Percentiles rank a stretch among this genome's conserved stretches.
These are phyloP conservation scores for Mirounga angustirostris DNA, from an alignment of 2,113 vertebrate species.

Conservation along the genomic window DNA sequence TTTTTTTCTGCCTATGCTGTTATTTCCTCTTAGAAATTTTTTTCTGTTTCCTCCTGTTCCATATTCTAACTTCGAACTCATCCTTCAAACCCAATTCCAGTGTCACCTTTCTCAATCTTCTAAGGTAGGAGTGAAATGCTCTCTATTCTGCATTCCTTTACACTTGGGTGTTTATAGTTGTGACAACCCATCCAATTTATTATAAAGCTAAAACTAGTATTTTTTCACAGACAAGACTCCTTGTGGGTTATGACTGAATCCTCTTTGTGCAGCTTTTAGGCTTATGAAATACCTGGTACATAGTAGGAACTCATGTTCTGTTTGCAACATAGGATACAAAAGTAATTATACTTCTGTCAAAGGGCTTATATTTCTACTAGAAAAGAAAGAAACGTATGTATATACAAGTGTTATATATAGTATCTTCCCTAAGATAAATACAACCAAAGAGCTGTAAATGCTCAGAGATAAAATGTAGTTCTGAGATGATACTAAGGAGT, in stretches of 20 bases:
- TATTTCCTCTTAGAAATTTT: conserved; percentile 4
- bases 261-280: conserved; percentile 3
- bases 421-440: background rate
- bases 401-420: background rate
- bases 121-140: background rate
- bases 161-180: conserved; percentile 9
- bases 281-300: background rate
- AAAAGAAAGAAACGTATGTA: conserved; percentile 18
- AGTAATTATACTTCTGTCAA: conserved; percentile 40
- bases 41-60: background rate
- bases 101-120: background rate
- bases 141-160: background rate
- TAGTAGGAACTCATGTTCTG: background rate
- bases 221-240: background rate
- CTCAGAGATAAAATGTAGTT: conserved; percentile 34
- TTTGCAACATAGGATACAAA: background rate
- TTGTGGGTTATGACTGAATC: background rate
- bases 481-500: background rate
- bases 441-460: background rate
- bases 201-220: background rate
- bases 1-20: conserved; percentile 36
- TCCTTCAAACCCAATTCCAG: background rate
- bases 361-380: background rate
- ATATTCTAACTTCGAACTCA: background rate
- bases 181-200: background rate